These are phyloP conservation scores for Drosophila nannoptera DNA, from an alignment of 1,140 invertebrate species.

Conservation along the genomic window DNA sequence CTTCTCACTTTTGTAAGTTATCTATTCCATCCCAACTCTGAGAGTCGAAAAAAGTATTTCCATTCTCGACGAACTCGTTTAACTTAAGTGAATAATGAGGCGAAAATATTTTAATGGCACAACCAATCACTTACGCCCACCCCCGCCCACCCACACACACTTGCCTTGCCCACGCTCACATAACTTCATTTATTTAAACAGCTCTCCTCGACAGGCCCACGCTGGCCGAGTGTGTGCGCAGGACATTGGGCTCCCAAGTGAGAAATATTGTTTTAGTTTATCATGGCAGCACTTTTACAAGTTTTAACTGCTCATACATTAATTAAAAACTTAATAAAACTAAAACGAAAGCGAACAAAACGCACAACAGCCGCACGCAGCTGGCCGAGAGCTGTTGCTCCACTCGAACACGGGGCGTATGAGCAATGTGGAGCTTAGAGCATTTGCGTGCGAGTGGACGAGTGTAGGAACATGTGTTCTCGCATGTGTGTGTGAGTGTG, in stretches of 20 bases:
- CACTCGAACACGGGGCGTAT: constrained; percentile 25
- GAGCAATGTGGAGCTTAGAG: constrained; percentile 15
- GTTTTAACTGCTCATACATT: constrained; percentile 78
- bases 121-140: constrained; percentile 45
- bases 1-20: not conserved
- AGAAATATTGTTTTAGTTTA: constrained; percentile 78
- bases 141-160: constrained; percentile 11
- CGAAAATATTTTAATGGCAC: constrained; percentile 74
- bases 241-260: constrained; percentile 51
- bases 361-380: constrained; percentile 23
- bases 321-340: constrained; percentile 78
- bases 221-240: constrained; percentile 6
- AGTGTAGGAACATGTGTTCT: no score
- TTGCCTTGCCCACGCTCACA: constrained; percentile 19
- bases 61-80: constrained; percentile 17
- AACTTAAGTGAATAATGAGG: constrained; percentile 69
- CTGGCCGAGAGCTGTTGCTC: constrained; percentile 36
- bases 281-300: constrained; percentile 77
- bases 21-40: not conserved
- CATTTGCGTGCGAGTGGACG: constrained; percentile 5
- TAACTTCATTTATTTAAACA: constrained; percentile 73
- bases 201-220: constrained; percentile 31
- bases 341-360: constrained; percentile 34
- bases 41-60: not conserved
- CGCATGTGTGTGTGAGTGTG: constrained; percentile 8